Percentiles rank a stretch among this genome's conserved stretches.
These are phyloP conservation scores for Temnothorax curvispinosus DNA, from an alignment of 1,140 invertebrate genomes.

Conservation along the genomic window DNA sequence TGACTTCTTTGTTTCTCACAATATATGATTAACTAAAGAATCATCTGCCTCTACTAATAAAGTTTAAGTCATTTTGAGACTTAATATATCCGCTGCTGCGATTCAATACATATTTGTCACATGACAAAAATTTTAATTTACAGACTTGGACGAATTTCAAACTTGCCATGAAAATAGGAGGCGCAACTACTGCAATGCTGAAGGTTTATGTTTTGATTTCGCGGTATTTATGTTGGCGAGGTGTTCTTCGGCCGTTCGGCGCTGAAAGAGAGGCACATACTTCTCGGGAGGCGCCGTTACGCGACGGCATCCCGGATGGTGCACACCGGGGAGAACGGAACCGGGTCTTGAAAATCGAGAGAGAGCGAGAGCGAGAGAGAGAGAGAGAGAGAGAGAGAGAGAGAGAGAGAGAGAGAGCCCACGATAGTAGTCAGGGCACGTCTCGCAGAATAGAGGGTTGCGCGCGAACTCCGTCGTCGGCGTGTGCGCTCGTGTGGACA, in stretches of 20 bases:
- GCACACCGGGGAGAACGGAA: conserved; percentile 3
- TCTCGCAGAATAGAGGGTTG: conserved; percentile 35
- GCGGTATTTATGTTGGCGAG: conserved; percentile 42
- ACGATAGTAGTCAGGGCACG: conserved; percentile 40
- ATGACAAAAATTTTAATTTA: background rate
- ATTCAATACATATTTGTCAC: background rate
- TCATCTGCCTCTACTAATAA: background rate
- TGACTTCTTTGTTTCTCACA: background rate
- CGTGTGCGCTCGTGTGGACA: conserved; percentile 46
- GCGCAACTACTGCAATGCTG: background rate
- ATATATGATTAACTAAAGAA: background rate
- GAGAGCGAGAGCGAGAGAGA: background rate
- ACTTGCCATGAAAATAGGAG: background rate
- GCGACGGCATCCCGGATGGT: background rate
- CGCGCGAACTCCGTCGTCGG: conserved; percentile 11
- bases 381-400: background rate
- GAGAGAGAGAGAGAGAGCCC: background rate
- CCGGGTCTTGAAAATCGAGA: conserved; percentile 43
- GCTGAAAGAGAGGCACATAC: background rate
- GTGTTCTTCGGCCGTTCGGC: background rate
- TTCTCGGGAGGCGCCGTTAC: conserved; percentile 3
- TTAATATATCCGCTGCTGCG: background rate
- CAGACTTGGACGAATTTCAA: background rate
- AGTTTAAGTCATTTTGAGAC: background rate
- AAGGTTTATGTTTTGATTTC: background rate